Percentiles rank a stretch among this genome's conserved stretches.
Conservation (phyloP, 23 tunicate genomes). For the Ciona savignyi region DNA sequence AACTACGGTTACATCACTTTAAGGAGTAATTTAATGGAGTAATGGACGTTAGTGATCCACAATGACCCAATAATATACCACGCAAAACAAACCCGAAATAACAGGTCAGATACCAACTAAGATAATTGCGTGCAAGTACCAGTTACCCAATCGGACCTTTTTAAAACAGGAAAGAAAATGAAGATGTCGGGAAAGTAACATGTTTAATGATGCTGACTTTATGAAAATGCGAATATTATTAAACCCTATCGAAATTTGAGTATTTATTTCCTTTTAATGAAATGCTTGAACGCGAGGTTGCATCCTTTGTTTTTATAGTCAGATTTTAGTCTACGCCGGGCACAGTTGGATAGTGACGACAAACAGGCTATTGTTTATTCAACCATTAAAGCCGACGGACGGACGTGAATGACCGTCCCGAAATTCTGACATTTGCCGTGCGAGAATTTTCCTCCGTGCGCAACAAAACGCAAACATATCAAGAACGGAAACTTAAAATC, state of each 20-base stretch:
- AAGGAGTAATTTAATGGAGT: neutral
- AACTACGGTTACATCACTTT: neutral
- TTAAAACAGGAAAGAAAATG: neutral
- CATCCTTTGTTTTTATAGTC: no score
- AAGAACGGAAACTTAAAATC: no score
- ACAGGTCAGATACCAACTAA: neutral
- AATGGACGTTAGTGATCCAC: neutral
- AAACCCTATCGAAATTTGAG: no score
- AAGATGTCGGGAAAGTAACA: neutral
- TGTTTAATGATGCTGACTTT: no score
- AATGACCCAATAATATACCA: neutral
- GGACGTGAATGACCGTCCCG: neutral
- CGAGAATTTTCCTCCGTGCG: neutral
- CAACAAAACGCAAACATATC: neutral
- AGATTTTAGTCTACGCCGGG: no score
- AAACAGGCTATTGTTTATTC: neutral
- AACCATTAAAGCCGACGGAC: slow-evolving; percentile 1
- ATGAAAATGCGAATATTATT: no score
- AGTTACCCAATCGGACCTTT: neutral
- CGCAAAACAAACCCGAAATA: neutral
- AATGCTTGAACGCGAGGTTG: no score
- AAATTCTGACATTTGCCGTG: neutral
- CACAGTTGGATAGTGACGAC: neutral
- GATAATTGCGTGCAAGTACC: neutral
- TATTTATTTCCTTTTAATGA: no score